Conservation (phyloP, 2,113 vertebrate species). For the Plectropomus leopardus region DNA sequence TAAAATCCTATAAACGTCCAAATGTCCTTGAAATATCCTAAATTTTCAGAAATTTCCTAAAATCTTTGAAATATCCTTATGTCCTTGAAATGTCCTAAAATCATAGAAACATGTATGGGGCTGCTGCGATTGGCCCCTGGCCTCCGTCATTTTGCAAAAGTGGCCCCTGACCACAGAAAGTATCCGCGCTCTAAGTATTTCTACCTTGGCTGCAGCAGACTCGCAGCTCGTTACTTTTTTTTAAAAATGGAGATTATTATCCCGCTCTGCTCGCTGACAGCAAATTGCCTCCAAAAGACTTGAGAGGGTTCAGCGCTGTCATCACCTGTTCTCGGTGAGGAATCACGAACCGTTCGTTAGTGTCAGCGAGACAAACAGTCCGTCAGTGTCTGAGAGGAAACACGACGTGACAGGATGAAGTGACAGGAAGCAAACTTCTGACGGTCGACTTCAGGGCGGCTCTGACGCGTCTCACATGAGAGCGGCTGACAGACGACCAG, state of each 20-base stretch:
- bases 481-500: constrained; percentile 7
- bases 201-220: background rate
- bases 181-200: no score
- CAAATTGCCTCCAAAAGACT: background rate
- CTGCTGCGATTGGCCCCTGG: no score
- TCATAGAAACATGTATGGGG: no score
- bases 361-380: background rate
- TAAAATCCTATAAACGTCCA: no score
- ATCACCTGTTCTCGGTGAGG: background rate
- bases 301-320: constrained; percentile 2
- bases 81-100: no score
- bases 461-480: constrained; percentile 7
- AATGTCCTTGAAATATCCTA: no score
- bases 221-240: no score
- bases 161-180: no score
- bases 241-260: no score
- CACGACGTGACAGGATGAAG: background rate
- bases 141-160: no score
- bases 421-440: background rate
- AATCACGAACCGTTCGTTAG: constrained; percentile 25
- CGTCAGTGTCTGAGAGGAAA: constrained; percentile 3
- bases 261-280: background rate
- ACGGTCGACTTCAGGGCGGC: constrained; percentile 3
- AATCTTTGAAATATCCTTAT: no score
- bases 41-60: no score